Conservation (phyloP, 2,797 vertebrate genomes). For the Eutrigla gurnardus region DNA sequence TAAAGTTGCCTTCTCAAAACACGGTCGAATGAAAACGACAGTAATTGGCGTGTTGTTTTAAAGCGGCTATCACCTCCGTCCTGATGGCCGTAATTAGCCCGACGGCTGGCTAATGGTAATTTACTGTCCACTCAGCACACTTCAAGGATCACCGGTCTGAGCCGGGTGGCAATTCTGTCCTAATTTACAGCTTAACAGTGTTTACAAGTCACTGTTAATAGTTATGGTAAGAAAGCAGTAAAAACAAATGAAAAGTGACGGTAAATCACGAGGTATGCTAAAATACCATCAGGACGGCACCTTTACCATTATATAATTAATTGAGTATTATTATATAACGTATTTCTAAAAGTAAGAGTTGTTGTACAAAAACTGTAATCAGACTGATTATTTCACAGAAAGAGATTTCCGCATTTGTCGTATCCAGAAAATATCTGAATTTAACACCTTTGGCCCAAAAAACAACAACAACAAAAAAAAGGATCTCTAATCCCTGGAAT, state of each 20-base stretch:
- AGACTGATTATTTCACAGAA: not conserved
- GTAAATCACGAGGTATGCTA: not conserved
- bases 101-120: constrained; percentile 48
- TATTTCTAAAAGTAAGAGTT: not conserved
- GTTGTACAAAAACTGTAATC: not conserved
- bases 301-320: not conserved
- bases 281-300: not conserved
- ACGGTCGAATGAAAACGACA: constrained; percentile 79
- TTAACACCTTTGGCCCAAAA: not conserved
- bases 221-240: not conserved
- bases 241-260: not conserved
- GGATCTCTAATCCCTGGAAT: constrained; percentile 22
- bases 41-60: constrained; percentile 82
- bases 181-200: not conserved
- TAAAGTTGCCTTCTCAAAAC: constrained; percentile 86
- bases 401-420: not conserved
- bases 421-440: not conserved
- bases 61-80: constrained; percentile 79
- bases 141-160: constrained; percentile 11
- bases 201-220: not conserved
- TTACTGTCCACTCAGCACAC: constrained; percentile 46
- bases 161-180: not conserved
- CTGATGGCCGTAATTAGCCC: constrained; percentile 82
- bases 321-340: too few relatives aligned
- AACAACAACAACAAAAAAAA: not conserved